Evolutionary conservation across 2,888 invertebrate species (phyloP).

Genomic region (Tiliacea citrago): DNA sequence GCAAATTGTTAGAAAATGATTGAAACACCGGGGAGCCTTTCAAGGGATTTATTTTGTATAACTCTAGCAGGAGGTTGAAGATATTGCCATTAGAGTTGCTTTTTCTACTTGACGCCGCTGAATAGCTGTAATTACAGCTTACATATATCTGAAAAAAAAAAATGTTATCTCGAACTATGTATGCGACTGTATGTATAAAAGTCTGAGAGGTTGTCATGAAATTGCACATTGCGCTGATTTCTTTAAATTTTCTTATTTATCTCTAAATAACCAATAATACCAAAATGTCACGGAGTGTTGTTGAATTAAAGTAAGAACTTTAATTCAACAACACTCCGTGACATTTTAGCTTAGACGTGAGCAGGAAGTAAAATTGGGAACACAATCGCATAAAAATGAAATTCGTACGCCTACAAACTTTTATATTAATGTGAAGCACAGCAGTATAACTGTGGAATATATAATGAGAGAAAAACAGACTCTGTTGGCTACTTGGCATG

Average conservation of each 20-base stretch:
- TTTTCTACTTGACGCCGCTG: conserved; percentile 17
- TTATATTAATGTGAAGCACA: conserved; percentile 55
- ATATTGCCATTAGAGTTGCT: conserved; percentile 67
- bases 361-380: conserved; percentile 54
- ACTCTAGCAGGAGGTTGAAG: conserved; percentile 78
- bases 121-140: not conserved
- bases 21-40: conserved; percentile 78
- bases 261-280: no score
- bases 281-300: no score
- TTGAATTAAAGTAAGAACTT: no score
- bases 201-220: not conserved
- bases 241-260: not conserved
- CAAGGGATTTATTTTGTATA: conserved; percentile 83
- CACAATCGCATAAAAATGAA: conserved; percentile 51
- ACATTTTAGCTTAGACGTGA: not conserved
- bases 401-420: conserved; percentile 44
- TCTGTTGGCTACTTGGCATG: conserved; percentile 50
- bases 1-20: conserved; percentile 75
- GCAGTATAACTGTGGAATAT: conserved; percentile 54
- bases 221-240: not conserved
- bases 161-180: not conserved
- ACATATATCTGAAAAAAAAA: conserved; percentile 49
- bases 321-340: not conserved
- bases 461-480: conserved; percentile 66
- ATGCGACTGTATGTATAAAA: not conserved